These are phyloP conservation scores for Drosophila merina DNA, from an alignment of 2,888 invertebrate genomes.

Conservation along the genomic window DNA sequence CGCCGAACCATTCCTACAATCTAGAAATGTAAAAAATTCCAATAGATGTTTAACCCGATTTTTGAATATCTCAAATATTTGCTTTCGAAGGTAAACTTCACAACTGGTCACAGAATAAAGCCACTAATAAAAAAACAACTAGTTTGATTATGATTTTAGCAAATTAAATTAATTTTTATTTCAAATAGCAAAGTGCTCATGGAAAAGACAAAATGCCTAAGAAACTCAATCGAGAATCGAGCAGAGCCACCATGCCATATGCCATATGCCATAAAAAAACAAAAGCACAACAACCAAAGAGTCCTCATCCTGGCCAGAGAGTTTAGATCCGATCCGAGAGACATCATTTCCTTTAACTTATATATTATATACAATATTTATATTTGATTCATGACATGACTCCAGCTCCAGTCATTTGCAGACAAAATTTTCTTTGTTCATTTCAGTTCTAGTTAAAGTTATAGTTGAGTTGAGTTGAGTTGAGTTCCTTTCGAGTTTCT, in stretches of 20 bases:
- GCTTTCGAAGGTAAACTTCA: constrained; percentile 6
- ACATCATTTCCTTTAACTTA: constrained; percentile 25
- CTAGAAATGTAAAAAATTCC: constrained; percentile 27
- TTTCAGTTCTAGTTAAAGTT: constrained; percentile 60
- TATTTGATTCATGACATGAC: constrained; percentile 8
- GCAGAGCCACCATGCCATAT: constrained; percentile 66
- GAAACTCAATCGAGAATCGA: constrained; percentile 53
- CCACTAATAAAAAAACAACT: constrained; percentile 1
- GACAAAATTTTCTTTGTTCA: constrained; percentile 61
- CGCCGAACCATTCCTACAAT: constrained; percentile 29
- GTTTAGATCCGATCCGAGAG: constrained; percentile 47
- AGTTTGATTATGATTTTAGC: constrained; percentile 28
- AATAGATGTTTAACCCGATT: constrained; percentile 8
- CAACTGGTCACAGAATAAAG: constrained; percentile 36
- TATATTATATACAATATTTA: constrained; percentile 1
- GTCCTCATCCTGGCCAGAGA: constrained; percentile 49
- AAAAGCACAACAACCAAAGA: constrained; percentile 84
- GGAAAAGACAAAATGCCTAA: constrained; percentile 22
- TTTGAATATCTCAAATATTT: not conserved
- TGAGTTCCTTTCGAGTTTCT: constrained; percentile 72
- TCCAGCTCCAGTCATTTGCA: constrained; percentile 52
- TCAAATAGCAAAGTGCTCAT: constrained; percentile 68
- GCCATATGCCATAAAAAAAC: constrained; percentile 5
- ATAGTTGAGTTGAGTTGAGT: constrained; percentile 71
- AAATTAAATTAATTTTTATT: constrained; percentile 31